These are phyloP conservation scores for Aepyceros melampus DNA, from an alignment of 2,113 vertebrate species.

Conservation along the genomic window DNA sequence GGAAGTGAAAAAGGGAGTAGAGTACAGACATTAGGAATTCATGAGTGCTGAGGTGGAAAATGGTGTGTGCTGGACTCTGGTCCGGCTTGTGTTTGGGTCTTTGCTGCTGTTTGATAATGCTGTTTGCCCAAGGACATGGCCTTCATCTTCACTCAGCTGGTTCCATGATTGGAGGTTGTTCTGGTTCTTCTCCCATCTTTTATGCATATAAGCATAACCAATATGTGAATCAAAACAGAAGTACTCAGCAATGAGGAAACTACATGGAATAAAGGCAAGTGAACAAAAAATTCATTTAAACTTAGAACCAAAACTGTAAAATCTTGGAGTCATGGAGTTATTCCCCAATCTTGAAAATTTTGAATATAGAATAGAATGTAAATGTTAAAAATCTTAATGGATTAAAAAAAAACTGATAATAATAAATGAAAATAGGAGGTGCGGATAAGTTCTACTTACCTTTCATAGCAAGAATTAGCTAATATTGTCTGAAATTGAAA, in stretches of 20 bases:
- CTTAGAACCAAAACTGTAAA: background rate
- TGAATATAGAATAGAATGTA: background rate
- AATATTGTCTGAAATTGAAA: background rate
- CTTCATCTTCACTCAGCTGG: background rate
- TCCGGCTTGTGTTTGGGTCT: background rate
- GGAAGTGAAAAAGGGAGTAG: background rate
- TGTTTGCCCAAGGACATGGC: background rate
- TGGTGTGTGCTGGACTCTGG: no score
- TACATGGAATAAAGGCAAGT: background rate
- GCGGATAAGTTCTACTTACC: background rate
- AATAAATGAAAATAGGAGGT: background rate
- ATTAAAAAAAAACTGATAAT: background rate
- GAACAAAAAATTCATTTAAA: background rate
- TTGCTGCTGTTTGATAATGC: background rate
- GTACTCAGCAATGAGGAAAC: background rate
- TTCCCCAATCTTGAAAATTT: background rate
- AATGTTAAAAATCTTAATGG: background rate
- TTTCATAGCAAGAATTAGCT: background rate
- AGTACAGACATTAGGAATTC: background rate
- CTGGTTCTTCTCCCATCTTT: background rate
- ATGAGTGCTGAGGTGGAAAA: background rate
- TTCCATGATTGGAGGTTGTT: background rate
- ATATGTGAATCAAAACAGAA: background rate
- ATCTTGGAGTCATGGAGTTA: background rate
- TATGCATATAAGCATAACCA: background rate